Conservation (phyloP, 2,888 invertebrate genomes). For the Polymixis flavicincta region DNA sequence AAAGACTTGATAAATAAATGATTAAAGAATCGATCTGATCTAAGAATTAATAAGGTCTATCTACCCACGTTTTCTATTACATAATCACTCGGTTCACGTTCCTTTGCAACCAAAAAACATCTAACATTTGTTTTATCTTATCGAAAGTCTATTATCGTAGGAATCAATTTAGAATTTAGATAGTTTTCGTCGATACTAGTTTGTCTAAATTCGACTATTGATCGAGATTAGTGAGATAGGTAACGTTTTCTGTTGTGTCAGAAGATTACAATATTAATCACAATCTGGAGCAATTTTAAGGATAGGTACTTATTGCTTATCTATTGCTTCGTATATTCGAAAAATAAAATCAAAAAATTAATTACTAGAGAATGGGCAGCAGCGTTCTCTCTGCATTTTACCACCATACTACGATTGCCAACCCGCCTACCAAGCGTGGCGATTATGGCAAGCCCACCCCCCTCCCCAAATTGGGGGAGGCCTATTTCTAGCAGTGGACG, state of each 20-base stretch:
- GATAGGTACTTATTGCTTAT: too few relatives aligned
- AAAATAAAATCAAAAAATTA: too few relatives aligned
- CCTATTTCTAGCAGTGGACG: too few relatives aligned
- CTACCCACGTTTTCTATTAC: slow-evolving; percentile 10
- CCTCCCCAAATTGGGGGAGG: too few relatives aligned
- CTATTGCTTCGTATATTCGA: too few relatives aligned
- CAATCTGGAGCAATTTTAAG: too few relatives aligned
- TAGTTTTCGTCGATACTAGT: slow-evolving; percentile 11
- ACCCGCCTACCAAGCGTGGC: too few relatives aligned
- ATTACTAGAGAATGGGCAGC: too few relatives aligned
- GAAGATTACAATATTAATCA: neutral
- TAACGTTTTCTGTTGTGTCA: neutral
- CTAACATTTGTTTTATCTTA: slow-evolving; percentile 16
- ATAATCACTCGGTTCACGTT: neutral
- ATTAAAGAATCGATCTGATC: neutral
- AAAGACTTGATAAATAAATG: neutral
- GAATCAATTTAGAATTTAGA: slow-evolving; percentile 16
- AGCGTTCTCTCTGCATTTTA: too few relatives aligned
- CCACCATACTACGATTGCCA: too few relatives aligned
- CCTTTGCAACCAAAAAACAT: neutral
- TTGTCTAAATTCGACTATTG: slow-evolving; percentile 12
- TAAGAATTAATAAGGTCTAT: neutral
- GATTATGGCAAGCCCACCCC: too few relatives aligned
- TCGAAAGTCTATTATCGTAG: slow-evolving; percentile 24
- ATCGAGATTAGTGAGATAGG: slow-evolving; percentile 1